Conservation (phyloP, 2,888 invertebrate species). For the Meteorus cinctellus region DNA sequence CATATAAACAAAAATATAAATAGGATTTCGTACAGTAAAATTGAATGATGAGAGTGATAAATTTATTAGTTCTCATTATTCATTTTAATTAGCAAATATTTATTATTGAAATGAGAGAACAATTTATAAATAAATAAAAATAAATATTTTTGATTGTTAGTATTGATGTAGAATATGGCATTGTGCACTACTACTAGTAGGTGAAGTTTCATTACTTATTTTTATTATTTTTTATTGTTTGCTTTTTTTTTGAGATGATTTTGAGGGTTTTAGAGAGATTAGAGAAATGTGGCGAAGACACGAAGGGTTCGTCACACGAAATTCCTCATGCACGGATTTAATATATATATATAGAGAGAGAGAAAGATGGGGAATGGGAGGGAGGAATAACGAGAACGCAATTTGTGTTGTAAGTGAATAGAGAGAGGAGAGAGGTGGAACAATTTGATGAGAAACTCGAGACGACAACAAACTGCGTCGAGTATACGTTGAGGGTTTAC, state of each 20-base stretch:
- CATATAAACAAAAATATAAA: background rate
- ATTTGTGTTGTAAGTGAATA: conserved; percentile 1
- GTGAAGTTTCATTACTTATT: background rate
- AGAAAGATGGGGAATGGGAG: background rate
- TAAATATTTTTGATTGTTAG: no score
- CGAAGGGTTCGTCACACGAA: conserved; percentile 24
- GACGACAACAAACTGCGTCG: conserved; percentile 8
- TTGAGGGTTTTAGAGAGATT: background rate
- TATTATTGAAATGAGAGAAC: no score
- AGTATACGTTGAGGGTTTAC: background rate
- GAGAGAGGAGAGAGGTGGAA: background rate
- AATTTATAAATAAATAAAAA: no score
- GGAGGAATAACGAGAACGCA: background rate
- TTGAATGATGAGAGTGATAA: background rate
- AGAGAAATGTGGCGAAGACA: conserved; percentile 19
- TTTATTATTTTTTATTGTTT: background rate
- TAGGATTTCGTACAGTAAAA: background rate
- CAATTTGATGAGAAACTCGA: conserved; percentile 32
- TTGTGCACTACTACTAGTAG: no score
- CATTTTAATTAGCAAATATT: no score
- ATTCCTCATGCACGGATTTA: conserved; percentile 21
- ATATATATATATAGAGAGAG: background rate
- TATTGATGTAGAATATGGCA: no score
- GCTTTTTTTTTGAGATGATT: background rate
- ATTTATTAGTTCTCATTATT: background rate